Evolutionary conservation across 2,888 invertebrate species (phyloP), one percentile per base, ranked within the genome.

Genomic region (Nomada ruficornis): DNA sequence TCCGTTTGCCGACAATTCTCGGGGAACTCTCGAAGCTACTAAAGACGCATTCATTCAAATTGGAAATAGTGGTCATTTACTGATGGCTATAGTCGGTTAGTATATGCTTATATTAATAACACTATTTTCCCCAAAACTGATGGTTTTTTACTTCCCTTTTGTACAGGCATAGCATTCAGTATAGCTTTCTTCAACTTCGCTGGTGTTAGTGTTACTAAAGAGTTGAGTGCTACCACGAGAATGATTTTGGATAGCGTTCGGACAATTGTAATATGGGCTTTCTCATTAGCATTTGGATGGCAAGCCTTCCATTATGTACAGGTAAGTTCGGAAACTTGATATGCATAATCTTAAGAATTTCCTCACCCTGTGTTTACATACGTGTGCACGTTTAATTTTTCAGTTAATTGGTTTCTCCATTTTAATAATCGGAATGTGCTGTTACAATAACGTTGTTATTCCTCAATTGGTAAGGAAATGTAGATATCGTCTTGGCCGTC

Each of bases 101-200:
- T 89, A 60, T 64, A 59, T 62, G 15, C 13, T 18, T 11, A 7
- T n/a, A 9, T 62, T 52, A 23, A 29, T 36, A 63, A 9, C 2
- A 13, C n/a, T n/a, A 26, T 50, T 52, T 52, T 4, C 5, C 11
- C 15, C 23, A 29, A 77, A 11, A 68, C 52, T 77, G 10, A 57
- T 54, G 2, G 2, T 26, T n/a, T 29, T 47, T 18, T 26, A 64
- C 64, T 20, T 52, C 62, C 15, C 20, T 15, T 67, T 26, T 63
- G 55, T 67, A n/a, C 80, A 96, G 97, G 97, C 78, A 98, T 97
- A 2, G 95, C 97, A 29, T 91, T 98, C 36, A 98, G 98, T 69
- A 98, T 98, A 86, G 98, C 98, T 0, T 97, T 98, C 94, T 98
- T 98, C 95, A 98, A 98, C 94, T 98, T 97, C 94, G 96, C 98